Evolutionary conservation across 2,113 vertebrate species (phyloP).

Genomic region (Anarrhichthys ocellatus): DNA sequence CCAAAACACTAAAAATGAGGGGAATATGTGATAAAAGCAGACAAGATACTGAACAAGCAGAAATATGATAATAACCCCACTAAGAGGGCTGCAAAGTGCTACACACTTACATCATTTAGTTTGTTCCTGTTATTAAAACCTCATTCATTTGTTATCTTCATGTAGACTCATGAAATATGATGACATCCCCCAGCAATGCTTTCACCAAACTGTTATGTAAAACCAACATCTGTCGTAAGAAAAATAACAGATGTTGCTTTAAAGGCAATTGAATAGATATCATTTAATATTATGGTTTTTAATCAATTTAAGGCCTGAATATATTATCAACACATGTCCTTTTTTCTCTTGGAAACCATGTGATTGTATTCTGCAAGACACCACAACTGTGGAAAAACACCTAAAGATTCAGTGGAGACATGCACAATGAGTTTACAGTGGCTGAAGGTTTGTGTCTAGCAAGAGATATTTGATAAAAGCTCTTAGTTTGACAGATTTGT

Average conservation of each 20-base stretch:
- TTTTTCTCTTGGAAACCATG: neutral
- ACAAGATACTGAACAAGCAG: neutral
- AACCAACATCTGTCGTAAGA: neutral
- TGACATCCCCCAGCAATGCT: neutral
- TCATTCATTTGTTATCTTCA: neutral
- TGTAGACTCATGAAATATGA: neutral
- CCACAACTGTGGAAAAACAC: neutral
- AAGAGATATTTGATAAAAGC: neutral
- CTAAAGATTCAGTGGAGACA: neutral
- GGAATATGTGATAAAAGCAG: neutral
- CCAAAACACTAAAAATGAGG: neutral
- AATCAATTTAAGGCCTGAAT: neutral
- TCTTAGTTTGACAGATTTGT: neutral
- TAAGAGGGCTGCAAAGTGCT: neutral
- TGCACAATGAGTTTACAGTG: neutral
- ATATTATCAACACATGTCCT: neutral
- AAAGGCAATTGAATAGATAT: neutral
- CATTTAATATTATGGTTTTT: neutral
- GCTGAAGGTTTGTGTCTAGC: neutral
- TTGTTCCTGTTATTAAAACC: neutral
- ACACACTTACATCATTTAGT: neutral
- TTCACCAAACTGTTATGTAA: neutral
- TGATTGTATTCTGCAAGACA: neutral
- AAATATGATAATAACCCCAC: neutral
- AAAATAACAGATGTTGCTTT: slow-evolving; percentile 15